A percentile compares a stretch with the other conserved stretches of the same genome.
These are phyloP conservation scores for Cheumatopsyche charites DNA, from an alignment of 1,140 invertebrate species.

Conservation along the genomic window DNA sequence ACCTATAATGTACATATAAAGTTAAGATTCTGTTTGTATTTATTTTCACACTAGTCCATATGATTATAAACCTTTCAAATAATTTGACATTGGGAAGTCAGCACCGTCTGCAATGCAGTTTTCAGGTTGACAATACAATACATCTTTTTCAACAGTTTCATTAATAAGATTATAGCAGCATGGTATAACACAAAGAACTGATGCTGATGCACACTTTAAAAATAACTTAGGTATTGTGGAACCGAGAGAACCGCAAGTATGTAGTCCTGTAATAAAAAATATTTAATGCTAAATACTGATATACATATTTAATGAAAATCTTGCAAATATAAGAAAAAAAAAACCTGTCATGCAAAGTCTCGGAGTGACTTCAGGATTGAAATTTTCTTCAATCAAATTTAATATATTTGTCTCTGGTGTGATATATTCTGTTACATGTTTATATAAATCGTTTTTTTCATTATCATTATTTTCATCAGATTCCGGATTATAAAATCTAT, in stretches of 20 bases:
- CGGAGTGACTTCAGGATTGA: neutral
- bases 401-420: constrained; percentile 53
- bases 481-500: neutral
- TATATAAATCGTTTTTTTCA: constrained; percentile 25
- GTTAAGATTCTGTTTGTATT: no score
- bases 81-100: constrained; percentile 74
- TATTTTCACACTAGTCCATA: no score
- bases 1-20: constrained; percentile 48
- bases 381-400: constrained; percentile 25
- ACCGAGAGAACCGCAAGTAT: constrained; percentile 88
- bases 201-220: constrained; percentile 61
- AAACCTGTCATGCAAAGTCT: constrained; percentile 42
- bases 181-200: constrained; percentile 77
- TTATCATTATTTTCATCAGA: neutral
- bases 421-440: constrained; percentile 49
- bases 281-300: neutral
- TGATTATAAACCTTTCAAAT: constrained; percentile 58
- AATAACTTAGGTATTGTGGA: constrained; percentile 79
- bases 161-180: constrained; percentile 90
- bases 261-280: constrained; percentile 69
- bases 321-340: no score
- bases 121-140: constrained; percentile 47
- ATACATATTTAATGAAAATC: no score
- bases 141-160: constrained; percentile 60
- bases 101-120: constrained; percentile 50